phyloP scores from a whole-genome alignment of 1,140 invertebrate species.

The Papilio polyxenes region DNA sequence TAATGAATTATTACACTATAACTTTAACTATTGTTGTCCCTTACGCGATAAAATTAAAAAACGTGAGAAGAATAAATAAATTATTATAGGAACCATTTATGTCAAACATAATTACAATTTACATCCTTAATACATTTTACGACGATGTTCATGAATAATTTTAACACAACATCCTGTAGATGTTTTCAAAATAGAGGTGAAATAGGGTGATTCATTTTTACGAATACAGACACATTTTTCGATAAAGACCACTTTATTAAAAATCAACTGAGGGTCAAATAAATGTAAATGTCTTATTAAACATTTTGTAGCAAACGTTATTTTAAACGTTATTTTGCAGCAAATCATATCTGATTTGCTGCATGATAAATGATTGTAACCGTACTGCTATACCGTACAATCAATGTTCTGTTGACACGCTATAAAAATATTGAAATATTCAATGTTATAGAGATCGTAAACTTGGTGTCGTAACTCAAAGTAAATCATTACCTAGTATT shows the following conservation, averaged over 20 bases:
- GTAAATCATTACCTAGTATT: constrained; percentile 8
- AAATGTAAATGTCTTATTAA: not conserved
- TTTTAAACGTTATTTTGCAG: too few relatives aligned
- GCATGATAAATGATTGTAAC: not conserved
- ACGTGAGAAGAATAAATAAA: not conserved
- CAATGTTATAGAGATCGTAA: constrained; percentile 19
- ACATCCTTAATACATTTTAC: not conserved
- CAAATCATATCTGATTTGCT: not conserved
- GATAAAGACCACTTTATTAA: not conserved
- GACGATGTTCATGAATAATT: not conserved
- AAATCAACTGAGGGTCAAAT: not conserved
- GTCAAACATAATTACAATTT: not conserved
- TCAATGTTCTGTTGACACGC: constrained; percentile 24
- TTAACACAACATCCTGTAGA: constrained; percentile 4
- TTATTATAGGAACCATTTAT: not conserved
- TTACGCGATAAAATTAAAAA: not conserved
- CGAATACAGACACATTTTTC: not conserved
- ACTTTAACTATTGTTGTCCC: not conserved
- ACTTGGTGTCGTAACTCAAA: constrained; percentile 10
- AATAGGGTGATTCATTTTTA: not conserved
- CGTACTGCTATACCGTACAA: not conserved
- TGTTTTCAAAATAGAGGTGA: not conserved
- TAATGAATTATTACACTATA: not conserved
- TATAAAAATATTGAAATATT: constrained; percentile 25
- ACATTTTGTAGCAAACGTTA: too few relatives aligned